A percentile compares a stretch with the other conserved stretches of the same genome.
These are phyloP conservation scores for Piezodorus guildinii DNA, from an alignment of 1,140 invertebrate genomes.

Conservation along the genomic window DNA sequence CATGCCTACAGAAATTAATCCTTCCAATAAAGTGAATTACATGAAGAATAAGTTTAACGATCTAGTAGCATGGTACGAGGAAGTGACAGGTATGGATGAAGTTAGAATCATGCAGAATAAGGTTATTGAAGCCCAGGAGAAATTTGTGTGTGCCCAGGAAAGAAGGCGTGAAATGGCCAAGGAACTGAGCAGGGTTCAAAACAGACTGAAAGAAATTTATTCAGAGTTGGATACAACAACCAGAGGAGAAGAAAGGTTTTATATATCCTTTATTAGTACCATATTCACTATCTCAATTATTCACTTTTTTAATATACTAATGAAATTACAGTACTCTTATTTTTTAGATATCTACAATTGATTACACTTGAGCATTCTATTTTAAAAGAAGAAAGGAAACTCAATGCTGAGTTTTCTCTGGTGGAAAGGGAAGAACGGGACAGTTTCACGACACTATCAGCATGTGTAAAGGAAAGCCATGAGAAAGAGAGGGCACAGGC, in stretches of 20 bases:
- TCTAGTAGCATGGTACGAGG: constrained; percentile 37
- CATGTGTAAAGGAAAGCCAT: constrained; percentile 55
- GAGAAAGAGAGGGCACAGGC: constrained; percentile 60
- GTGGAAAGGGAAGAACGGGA: constrained; percentile 49
- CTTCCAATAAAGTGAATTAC: constrained; percentile 7
- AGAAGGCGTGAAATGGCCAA: constrained; percentile 43
- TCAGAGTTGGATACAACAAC: constrained; percentile 53
- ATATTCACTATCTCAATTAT: not conserved
- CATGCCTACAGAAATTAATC: not conserved
- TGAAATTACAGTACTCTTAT: not conserved
- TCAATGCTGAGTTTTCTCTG: constrained; percentile 26
- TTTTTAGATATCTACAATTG: constrained; percentile 33
- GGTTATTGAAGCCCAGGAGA: constrained; percentile 38
- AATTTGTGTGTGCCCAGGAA: constrained; percentile 49
- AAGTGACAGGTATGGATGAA: constrained; percentile 37
- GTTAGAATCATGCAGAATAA: constrained; percentile 36
- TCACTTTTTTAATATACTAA: not conserved
- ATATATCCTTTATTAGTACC: no score
- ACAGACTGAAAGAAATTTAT: constrained; percentile 49
- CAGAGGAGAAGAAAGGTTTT: constrained; percentile 50
- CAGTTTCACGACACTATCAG: constrained; percentile 50
- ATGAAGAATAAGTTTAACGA: constrained; percentile 31
- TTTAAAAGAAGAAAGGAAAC: constrained; percentile 30
- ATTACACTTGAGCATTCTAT: constrained; percentile 37
- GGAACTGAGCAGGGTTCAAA: constrained; percentile 43